Conservation (phyloP, 2,888 invertebrate genomes). For the Napeogenes sylphis region DNA sequence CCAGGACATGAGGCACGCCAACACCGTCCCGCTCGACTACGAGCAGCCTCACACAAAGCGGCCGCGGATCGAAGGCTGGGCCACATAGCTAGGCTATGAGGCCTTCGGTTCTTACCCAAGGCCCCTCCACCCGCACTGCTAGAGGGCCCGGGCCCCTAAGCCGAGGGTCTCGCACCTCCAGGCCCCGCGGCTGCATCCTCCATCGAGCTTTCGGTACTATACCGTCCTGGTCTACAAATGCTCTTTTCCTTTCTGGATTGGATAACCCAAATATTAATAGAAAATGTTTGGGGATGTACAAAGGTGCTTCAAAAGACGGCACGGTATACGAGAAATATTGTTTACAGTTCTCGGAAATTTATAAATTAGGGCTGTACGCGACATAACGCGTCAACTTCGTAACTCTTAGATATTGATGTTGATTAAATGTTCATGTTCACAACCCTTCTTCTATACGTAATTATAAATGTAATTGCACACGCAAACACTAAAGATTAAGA, state of each 20-base stretch:
- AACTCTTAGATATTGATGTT: constrained; percentile 23
- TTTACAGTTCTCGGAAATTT: constrained; percentile 7
- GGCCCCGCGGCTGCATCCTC: constrained; percentile 40
- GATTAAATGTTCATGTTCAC: constrained; percentile 44
- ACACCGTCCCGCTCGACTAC: constrained; percentile 68
- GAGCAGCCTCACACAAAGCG: constrained; percentile 85
- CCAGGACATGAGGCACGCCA: constrained; percentile 72
- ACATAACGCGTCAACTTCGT: constrained; percentile 6
- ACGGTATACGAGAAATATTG: constrained; percentile 9
- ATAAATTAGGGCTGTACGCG: constrained; percentile 2
- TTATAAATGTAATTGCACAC: constrained; percentile 60
- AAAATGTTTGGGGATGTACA: constrained; percentile 24
- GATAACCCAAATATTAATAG: constrained; percentile 1
- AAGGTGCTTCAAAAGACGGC: constrained; percentile 20
- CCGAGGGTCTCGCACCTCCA: constrained; percentile 36
- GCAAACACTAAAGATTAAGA: constrained; percentile 60
- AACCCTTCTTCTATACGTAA: constrained; percentile 68
- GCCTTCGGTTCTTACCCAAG: constrained; percentile 73
- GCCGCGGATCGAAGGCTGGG: constrained; percentile 94
- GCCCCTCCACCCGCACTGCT: constrained; percentile 76
- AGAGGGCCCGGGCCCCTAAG: constrained; percentile 36
- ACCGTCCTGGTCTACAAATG: constrained; percentile 41
- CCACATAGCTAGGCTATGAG: constrained; percentile 85
- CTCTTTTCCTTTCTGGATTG: constrained; percentile 29
- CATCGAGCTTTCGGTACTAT: constrained; percentile 54